Evolutionary conservation across 2,797 vertebrate genomes (phyloP).

Genomic region (Poeciliopsis gracilis): DNA sequence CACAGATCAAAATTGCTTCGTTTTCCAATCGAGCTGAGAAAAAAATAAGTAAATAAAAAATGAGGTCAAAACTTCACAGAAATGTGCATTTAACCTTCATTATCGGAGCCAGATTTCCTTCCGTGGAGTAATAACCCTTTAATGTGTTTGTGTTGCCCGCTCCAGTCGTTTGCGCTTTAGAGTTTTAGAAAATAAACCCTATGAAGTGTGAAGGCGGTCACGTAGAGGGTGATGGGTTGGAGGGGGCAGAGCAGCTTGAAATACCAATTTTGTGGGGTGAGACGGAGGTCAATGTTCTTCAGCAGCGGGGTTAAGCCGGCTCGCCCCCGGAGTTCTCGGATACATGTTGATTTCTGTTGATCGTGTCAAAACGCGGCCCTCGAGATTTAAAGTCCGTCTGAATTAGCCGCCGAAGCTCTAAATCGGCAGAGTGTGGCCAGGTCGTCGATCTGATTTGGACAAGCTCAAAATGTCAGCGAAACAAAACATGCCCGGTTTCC

Average conservation of each 20-base stretch:
- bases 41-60: no score
- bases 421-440: background rate
- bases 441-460: background rate
- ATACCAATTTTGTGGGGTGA: background rate
- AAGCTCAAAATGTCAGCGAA: background rate
- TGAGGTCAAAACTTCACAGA: background rate
- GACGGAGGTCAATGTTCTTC: slow-evolving; percentile 8
- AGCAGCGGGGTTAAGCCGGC: background rate
- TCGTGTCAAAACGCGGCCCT: background rate
- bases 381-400: background rate
- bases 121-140: background rate
- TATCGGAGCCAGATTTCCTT: background rate
- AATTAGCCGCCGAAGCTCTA: background rate
- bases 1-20: background rate
- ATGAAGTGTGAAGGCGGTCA: background rate
- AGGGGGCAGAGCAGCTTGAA: background rate
- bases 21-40: background rate
- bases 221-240: background rate
- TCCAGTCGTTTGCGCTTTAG: background rate
- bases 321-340: background rate
- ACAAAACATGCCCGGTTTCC: background rate
- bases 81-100: slow-evolving; percentile 5
- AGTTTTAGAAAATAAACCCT: slow-evolving; percentile 4
- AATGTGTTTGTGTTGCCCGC: background rate
- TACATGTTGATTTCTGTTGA: background rate